Evolutionary conservation across 2,888 invertebrate species (phyloP), one percentile per base, ranked within the genome.

Genomic region (Mythimna lalbum): DNA sequence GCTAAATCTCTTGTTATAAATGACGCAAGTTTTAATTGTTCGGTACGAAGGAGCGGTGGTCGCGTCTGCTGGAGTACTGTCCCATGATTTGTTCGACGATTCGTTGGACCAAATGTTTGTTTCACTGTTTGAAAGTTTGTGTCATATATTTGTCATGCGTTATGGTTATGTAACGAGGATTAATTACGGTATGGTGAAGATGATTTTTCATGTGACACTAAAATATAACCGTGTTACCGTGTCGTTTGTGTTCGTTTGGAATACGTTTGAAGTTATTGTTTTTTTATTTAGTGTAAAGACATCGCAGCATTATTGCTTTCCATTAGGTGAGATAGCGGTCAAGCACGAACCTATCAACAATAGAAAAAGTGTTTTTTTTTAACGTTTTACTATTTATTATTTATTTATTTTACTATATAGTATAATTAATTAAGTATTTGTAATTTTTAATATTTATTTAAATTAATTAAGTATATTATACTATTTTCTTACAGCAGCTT

Each of bases 1-100:
- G 81, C 81, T 79, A 79, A 79, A 79, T 79, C 79, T 79, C 82
- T 69, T 61, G 68, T 82, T 77, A 86, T 83, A 86, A 86, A 86
- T 86, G 86, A 86, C 66, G 17, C 74, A 86, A 86, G 86, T 86
- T 86, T 87, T 87, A 86, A 86, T 87, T 86, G 87, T 82, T 73
- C 71, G 43, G 63, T 62, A 62, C 73, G 73, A 75, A 82, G 78
- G 75, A 79, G 33, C 66, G 82, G 82, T 71, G 82, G 82, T 71
- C 82, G 80, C 83, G 60, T 84, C 85, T 85, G 83, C 57, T 80
- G 62, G 50, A 69, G 57, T 31, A 59, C 63, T 78, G 73, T 43
- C 68, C 74, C 65, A 65, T 83, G 78, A 82, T 75, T 82, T 81
- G 84, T 84, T 78, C 53, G 70, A 63, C 82, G 70, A 82, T 81